phyloP scores from a whole-genome alignment of 2,888 invertebrate genomes.

The Diploptera punctata region DNA sequence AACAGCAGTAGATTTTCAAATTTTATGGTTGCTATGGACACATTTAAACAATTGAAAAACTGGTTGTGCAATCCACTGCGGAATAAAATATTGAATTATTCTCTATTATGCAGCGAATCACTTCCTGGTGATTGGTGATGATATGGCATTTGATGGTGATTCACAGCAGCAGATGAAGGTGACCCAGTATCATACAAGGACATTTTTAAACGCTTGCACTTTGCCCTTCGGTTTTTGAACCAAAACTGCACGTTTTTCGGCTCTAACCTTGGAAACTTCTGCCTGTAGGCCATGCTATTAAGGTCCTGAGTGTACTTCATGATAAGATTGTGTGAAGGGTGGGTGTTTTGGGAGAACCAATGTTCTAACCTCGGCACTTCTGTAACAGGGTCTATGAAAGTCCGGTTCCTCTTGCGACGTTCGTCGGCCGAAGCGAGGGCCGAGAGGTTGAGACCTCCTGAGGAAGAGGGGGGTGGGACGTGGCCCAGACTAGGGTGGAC shows the following conservation, averaged over 20 bases:
- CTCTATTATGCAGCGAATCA: conserved; percentile 10
- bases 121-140: conserved; percentile 16
- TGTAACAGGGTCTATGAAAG: conserved; percentile 98
- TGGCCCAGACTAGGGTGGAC: conserved; percentile 7
- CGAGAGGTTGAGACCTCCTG: conserved; percentile 36
- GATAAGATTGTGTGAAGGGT: conserved; percentile 97
- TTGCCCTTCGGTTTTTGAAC: conserved; percentile 99
- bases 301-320: conserved; percentile 97
- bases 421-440: conserved; percentile 64
- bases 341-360: conserved; percentile 98
- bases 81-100: no score
- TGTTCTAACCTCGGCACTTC: conserved; percentile 94
- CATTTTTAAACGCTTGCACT: conserved; percentile 96
- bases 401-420: conserved; percentile 92
- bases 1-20: no score
- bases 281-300: conserved; percentile 95
- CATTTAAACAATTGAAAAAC: no score
- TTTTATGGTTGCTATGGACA: no score
- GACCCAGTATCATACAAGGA: conserved; percentile 70
- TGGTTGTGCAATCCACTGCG: no score
- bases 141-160: conserved; percentile 20
- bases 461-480: conserved; percentile 17
- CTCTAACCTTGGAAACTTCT: conserved; percentile 98
- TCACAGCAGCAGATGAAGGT: background rate
- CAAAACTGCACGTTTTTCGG: conserved; percentile 99